Conservation (phyloP, 2,113 vertebrate genomes). For the Pampusana beccarii region DNA sequence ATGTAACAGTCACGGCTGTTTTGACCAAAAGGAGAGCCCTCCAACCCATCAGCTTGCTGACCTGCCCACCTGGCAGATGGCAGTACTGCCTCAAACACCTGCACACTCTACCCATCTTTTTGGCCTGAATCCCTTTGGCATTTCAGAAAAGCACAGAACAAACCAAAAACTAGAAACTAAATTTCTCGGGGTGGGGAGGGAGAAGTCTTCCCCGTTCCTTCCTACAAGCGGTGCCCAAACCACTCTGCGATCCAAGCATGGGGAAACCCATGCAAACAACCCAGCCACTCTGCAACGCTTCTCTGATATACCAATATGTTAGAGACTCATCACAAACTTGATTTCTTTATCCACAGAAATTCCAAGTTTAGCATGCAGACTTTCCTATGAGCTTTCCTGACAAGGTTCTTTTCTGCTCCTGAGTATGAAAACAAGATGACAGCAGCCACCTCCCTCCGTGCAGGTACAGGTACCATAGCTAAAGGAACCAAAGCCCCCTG, state of each 20-base stretch:
- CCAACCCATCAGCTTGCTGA: background rate
- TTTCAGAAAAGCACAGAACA: background rate
- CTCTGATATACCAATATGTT: background rate
- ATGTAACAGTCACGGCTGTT: background rate
- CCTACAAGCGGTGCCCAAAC: background rate
- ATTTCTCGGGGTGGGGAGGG: background rate
- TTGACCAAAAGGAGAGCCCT: background rate
- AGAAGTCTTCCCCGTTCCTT: background rate
- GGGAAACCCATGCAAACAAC: background rate
- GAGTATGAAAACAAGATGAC: background rate
- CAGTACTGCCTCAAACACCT: background rate
- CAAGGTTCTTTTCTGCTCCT: background rate
- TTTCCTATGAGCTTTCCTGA: background rate
- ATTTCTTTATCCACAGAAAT: background rate
- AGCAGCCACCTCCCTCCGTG: background rate
- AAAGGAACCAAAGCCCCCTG: fast-evolving
- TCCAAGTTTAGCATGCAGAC: background rate
- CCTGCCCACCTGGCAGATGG: background rate
- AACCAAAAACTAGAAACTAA: background rate
- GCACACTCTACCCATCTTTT: background rate
- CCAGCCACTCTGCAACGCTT: background rate
- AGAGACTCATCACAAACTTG: background rate
- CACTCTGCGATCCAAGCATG: background rate
- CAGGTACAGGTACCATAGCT: too few species aligned
- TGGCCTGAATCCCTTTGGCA: background rate